phyloP scores from a whole-genome alignment of 1,140 invertebrate species.

The Temnothorax nylanderi region DNA sequence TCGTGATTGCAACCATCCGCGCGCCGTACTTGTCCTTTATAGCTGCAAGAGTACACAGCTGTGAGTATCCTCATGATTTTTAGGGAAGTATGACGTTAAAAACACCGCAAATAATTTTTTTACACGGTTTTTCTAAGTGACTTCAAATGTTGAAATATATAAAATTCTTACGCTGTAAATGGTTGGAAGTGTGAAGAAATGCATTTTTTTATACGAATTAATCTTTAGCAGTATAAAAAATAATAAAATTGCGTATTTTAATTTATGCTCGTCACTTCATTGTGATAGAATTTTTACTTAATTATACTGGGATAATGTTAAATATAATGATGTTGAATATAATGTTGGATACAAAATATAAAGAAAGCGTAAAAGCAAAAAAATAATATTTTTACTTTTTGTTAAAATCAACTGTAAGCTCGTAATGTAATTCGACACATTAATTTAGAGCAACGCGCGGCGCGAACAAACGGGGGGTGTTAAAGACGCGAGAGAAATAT shows the following conservation, averaged over 20 bases:
- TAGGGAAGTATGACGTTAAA: neutral
- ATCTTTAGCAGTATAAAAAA: neutral
- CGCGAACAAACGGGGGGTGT: neutral
- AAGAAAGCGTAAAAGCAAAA: neutral
- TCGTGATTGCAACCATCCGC: conserved; percentile 19
- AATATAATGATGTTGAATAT: neutral
- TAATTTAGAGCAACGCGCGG: conserved; percentile 14
- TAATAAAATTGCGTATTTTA: neutral
- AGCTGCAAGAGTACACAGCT: neutral
- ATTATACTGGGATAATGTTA: neutral
- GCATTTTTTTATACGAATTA: neutral
- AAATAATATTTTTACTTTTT: neutral
- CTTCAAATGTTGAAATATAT: neutral
- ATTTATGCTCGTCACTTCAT: neutral
- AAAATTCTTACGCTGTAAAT: neutral
- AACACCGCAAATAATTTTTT: neutral
- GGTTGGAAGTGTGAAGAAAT: neutral
- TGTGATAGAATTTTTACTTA: neutral
- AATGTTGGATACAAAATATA: neutral
- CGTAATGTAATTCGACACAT: conserved; percentile 14
- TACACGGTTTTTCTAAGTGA: neutral
- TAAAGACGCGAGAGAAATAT: conserved; percentile 23
- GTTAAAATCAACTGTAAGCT: conserved; percentile 4
- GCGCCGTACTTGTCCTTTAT: conserved; percentile 8
- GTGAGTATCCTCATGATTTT: neutral